phyloP scores from a whole-genome alignment of 2,113 vertebrate genomes.

The Hemicordylus capensis region DNA sequence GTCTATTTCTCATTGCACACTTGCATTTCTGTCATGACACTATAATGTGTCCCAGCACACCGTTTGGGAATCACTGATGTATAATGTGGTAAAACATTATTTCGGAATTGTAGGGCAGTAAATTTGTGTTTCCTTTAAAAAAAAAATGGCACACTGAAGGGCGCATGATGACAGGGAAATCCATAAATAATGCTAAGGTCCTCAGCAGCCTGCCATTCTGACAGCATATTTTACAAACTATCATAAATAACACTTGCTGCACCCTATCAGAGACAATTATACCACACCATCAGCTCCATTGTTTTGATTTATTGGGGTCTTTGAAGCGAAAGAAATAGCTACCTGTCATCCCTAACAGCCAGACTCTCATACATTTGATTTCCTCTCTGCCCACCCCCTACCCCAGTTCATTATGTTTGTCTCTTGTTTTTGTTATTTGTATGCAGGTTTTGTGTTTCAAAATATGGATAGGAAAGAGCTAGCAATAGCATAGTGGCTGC shows the following conservation, averaged over 20 bases:
- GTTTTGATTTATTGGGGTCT: conserved; percentile 25
- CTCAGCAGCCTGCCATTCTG: background rate
- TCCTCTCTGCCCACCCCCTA: background rate
- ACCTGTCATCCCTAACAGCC: background rate
- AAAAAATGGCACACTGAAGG: background rate
- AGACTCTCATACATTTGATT: conserved; percentile 7
- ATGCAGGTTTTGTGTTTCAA: background rate
- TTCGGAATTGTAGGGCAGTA: conserved; percentile 2
- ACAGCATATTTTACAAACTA: conserved; percentile 33
- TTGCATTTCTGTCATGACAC: background rate
- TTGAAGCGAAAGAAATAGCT: conserved; percentile 31
- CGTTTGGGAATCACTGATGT: background rate
- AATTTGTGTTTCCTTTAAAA: background rate
- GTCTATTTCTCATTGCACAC: background rate
- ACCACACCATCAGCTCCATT: conserved; percentile 18
- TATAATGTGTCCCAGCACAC: background rate
- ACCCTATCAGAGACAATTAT: conserved; percentile 36
- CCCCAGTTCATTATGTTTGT: background rate
- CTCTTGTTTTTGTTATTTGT: background rate
- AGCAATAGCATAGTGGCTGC: background rate
- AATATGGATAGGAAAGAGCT: background rate
- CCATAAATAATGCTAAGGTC: conserved; percentile 26
- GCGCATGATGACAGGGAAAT: background rate
- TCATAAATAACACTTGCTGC: conserved; percentile 27
- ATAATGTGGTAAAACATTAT: background rate